A percentile compares a stretch with the other conserved stretches of the same genome.
Conservation (phyloP, 1,140 invertebrate genomes). For the Polyergus mexicanus region DNA sequence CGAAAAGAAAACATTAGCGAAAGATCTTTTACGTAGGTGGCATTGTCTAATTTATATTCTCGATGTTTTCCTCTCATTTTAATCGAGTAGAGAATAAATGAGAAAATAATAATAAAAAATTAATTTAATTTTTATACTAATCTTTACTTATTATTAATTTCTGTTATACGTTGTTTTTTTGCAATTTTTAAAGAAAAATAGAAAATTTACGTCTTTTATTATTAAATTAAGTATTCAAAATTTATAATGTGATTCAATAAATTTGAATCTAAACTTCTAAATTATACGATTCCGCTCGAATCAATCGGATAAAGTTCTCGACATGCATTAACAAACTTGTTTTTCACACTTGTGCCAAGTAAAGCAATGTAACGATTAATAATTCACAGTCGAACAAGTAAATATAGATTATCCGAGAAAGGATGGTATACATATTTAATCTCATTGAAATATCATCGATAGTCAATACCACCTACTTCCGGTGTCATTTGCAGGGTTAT, state of each 20-base stretch:
- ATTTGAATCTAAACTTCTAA: background rate
- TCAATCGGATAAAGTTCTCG: background rate
- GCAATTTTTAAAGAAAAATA: background rate
- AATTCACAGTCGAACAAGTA: slow-evolving; percentile 15
- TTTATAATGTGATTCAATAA: background rate
- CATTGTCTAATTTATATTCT: slow-evolving; percentile 20
- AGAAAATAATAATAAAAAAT: background rate
- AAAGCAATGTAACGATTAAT: slow-evolving; percentile 30
- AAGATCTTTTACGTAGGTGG: slow-evolving; percentile 40
- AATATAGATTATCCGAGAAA: slow-evolving; percentile 49
- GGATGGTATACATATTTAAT: slow-evolving; percentile 54
- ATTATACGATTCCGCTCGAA: background rate
- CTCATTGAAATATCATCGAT: slow-evolving; percentile 30
- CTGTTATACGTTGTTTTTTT: background rate
- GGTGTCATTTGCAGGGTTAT: slow-evolving; percentile 58
- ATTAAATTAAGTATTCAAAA: background rate
- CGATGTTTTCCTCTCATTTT: background rate
- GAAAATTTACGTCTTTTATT: background rate
- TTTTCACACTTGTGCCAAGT: background rate
- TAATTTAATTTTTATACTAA: background rate
- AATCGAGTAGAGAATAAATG: background rate
- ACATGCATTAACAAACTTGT: background rate
- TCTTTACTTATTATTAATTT: background rate
- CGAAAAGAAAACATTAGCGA: slow-evolving; percentile 19
- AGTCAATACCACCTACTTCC: slow-evolving; percentile 61